These are phyloP conservation scores for Ibycter americanus DNA, from an alignment of 2,797 vertebrate species.

Conservation along the genomic window DNA sequence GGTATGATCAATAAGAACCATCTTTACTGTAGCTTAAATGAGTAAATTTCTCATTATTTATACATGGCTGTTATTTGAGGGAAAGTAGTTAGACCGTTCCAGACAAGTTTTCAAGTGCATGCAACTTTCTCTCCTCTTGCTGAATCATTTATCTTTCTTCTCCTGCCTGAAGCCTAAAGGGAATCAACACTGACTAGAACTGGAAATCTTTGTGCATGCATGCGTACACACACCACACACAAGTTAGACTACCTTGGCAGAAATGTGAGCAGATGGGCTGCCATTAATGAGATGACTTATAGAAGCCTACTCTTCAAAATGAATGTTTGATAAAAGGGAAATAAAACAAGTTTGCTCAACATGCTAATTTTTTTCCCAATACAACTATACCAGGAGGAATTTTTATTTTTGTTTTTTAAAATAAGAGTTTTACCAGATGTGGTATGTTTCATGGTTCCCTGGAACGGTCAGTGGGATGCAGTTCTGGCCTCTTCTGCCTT, in stretches of 20 bases:
- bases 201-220: background rate
- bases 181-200: background rate
- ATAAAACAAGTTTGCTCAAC: background rate
- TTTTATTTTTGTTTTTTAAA: background rate
- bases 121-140: background rate
- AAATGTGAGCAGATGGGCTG: conserved; percentile 16
- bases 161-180: background rate
- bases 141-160: background rate
- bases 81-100: background rate
- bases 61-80: background rate
- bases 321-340: background rate
- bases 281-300: conserved; percentile 19
- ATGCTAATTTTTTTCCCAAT: background rate
- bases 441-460: background rate
- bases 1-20: background rate
- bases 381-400: background rate
- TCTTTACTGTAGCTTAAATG: background rate
- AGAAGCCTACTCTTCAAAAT: conserved; percentile 2
- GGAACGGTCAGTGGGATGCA: background rate
- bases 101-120: background rate
- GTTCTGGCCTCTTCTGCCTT: background rate
- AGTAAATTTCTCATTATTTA: background rate
- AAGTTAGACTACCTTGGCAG: background rate
- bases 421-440: background rate
- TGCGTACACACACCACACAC: background rate